Percentiles rank a stretch among this genome's conserved stretches.
Conservation (phyloP, 2,113 vertebrate genomes). For the Brachyhypopomus occidentalis region DNA sequence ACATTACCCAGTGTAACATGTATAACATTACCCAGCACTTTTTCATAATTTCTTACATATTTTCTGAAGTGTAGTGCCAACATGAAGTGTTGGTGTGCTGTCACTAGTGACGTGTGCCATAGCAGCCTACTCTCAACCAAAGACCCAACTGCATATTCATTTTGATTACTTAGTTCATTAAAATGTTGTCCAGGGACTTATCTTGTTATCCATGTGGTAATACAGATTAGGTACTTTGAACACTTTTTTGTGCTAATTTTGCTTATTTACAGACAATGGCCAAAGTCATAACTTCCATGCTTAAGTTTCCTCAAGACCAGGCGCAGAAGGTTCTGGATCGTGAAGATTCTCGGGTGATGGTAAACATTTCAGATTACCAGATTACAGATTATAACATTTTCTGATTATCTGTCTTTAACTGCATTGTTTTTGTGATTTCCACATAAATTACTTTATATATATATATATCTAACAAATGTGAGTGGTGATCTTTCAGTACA, state of each 20-base stretch:
- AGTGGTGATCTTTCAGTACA: neutral
- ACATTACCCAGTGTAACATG: neutral
- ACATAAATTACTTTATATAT: neutral
- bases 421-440: neutral
- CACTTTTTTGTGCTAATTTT: neutral
- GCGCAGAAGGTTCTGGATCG: conserved; percentile 92
- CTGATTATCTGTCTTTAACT: neutral
- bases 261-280: conserved; percentile 88
- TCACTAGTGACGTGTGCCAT: neutral
- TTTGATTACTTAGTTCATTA: neutral
- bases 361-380: conserved; percentile 64
- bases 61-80: neutral
- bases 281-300: conserved; percentile 95
- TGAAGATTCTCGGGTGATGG: conserved; percentile 85
- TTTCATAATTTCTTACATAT: conserved; percentile 4
- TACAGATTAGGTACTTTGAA: neutral
- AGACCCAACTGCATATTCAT: neutral
- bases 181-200: neutral
- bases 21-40: neutral
- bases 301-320: conserved; percentile 94
- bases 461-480: neutral
- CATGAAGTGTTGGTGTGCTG: neutral
- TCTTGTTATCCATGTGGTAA: neutral
- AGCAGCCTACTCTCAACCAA: neutral
- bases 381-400: neutral